phyloP scores from a whole-genome alignment of 2,113 vertebrate genomes.

The human (Homo sapiens) region DNA sequence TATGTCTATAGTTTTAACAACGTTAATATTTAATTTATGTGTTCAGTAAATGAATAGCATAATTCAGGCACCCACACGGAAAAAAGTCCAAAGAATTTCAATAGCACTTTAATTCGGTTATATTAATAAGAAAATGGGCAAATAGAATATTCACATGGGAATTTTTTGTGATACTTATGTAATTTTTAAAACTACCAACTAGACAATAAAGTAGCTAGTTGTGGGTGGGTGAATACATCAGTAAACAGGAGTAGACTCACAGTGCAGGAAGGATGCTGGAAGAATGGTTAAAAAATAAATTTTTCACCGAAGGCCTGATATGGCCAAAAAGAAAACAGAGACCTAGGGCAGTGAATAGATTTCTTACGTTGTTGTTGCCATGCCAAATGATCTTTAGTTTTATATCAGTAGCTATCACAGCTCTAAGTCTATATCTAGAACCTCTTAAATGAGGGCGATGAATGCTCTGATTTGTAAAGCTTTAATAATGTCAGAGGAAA shows the following conservation, averaged over 20 bases:
- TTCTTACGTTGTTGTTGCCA: not conserved
- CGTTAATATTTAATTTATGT: constrained; percentile 60
- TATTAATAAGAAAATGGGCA: constrained; percentile 29
- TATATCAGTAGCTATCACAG: not conserved
- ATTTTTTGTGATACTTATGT: not conserved
- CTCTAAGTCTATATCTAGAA: not conserved
- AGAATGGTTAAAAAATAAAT: not conserved
- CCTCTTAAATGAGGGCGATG: not conserved
- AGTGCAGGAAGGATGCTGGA: not conserved
- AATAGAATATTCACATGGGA: not conserved
- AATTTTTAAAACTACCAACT: not conserved
- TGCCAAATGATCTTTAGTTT: not conserved
- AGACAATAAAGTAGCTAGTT: not conserved
- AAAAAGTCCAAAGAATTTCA: not conserved
- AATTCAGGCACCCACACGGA: not conserved
- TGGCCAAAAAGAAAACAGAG: not conserved
- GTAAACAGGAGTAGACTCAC: not conserved
- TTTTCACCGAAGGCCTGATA: not conserved
- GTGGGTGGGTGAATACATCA: not conserved
- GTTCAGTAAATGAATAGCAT: constrained; percentile 44
- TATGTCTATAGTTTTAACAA: constrained; percentile 63
- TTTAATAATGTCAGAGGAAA: not conserved
- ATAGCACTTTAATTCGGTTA: not conserved
- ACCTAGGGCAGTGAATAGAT: not conserved
- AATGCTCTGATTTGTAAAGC: not conserved